These are phyloP conservation scores for Cirrhinus mrigala DNA, from an alignment of 2,797 vertebrate species.

Conservation along the genomic window DNA sequence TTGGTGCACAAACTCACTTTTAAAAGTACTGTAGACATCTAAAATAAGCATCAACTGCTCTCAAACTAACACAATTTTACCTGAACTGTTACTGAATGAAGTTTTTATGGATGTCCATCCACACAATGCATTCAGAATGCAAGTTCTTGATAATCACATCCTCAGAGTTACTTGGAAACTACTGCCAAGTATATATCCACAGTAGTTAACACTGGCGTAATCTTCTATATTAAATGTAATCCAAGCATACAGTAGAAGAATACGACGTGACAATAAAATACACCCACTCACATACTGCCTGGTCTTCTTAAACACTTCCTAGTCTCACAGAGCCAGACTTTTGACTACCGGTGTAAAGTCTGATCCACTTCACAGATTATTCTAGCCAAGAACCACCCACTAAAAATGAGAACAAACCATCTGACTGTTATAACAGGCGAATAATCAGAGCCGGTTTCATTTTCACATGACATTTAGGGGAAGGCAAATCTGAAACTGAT, in stretches of 20 bases:
- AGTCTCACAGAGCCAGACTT: constrained; percentile 17
- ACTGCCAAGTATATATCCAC: not conserved
- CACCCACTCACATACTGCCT: not conserved
- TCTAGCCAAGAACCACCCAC: constrained; percentile 34
- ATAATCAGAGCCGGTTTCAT: constrained; percentile 27
- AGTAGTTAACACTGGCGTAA: not conserved
- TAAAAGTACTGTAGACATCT: not conserved
- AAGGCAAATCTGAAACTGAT: not conserved
- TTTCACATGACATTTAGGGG: not conserved
- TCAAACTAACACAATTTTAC: not conserved
- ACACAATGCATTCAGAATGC: not conserved
- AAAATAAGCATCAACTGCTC: not conserved
- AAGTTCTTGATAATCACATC: constrained; percentile 4
- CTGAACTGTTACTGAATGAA: not conserved
- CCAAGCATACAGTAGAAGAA: not conserved
- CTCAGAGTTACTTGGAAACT: not conserved
- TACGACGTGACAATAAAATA: not conserved
- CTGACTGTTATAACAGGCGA: not conserved
- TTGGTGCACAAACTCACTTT: not conserved
- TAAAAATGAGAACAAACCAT: constrained; percentile 1
- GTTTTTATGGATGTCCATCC: not conserved
- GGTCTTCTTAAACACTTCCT: not conserved
- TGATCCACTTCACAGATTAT: constrained; percentile 30
- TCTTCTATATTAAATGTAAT: not conserved
- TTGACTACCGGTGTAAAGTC: constrained; percentile 22